Percentiles rank a stretch among this genome's conserved stretches.
Conservation (phyloP, 1,140 invertebrate genomes). For the Aleiodes sp. region DNA sequence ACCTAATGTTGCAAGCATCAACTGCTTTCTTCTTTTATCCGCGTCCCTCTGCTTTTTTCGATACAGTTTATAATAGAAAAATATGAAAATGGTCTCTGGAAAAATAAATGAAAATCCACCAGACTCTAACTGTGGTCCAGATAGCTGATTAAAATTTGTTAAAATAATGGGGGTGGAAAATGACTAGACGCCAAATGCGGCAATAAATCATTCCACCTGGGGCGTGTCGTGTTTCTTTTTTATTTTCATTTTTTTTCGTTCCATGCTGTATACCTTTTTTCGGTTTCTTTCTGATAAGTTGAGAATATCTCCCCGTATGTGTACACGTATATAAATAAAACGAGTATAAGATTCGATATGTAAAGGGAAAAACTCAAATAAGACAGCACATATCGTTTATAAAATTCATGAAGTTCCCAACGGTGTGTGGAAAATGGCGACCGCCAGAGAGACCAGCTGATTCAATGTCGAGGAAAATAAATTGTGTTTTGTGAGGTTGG, state of each 20-base stretch:
- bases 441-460: slow-evolving; percentile 1
- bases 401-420: background rate
- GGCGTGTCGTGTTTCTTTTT: background rate
- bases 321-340: background rate
- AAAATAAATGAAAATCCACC: no score
- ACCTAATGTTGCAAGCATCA: slow-evolving; percentile 29
- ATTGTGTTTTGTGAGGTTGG: background rate
- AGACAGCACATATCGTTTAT: background rate
- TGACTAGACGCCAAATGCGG: background rate
- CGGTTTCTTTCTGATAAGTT: slow-evolving; percentile 14
- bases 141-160: slow-evolving; percentile 7
- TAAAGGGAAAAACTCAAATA: background rate
- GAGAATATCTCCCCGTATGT: background rate
- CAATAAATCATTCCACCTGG: slow-evolving; percentile 5
- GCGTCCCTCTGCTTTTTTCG: slow-evolving; percentile 22
- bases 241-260: background rate
- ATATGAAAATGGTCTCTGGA: no score
- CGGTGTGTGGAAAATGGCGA: background rate
- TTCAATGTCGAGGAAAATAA: slow-evolving; percentile 22
- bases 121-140: no score
- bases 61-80: no score
- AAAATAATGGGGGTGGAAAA: background rate
- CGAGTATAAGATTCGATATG: background rate
- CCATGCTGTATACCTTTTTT: no score
- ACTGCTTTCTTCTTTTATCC: slow-evolving; percentile 46